Evolutionary conservation across 2,888 invertebrate species (phyloP).

Genomic region (Acronicta aceris): DNA sequence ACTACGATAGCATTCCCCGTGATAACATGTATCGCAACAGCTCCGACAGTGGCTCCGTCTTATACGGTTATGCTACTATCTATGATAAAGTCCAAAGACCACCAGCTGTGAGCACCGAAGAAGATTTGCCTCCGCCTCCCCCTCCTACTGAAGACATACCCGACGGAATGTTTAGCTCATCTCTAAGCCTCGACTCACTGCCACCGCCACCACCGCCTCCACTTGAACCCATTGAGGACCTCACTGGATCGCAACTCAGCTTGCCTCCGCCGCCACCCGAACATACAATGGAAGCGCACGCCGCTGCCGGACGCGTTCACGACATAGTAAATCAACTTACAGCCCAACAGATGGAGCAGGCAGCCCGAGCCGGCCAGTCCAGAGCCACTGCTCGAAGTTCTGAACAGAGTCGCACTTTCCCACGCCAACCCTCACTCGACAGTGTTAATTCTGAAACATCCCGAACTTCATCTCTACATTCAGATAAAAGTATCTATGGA

Average conservation of each 20-base stretch:
- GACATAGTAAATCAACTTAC: constrained; percentile 82
- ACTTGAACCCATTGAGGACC: constrained; percentile 86
- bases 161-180: constrained; percentile 92
- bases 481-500: constrained; percentile 79
- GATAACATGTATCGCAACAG: constrained; percentile 72
- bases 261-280: constrained; percentile 93
- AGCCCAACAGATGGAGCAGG: constrained; percentile 78
- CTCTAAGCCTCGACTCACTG: constrained; percentile 93
- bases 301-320: constrained; percentile 78
- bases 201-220: constrained; percentile 95
- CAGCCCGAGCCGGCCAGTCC: constrained; percentile 74
- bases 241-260: constrained; percentile 92
- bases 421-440: constrained; percentile 88
- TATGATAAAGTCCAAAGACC: constrained; percentile 80
- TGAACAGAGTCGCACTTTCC: constrained; percentile 80
- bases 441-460: constrained; percentile 88
- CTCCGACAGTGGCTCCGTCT: constrained; percentile 72
- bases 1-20: constrained; percentile 75
- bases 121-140: constrained; percentile 91
- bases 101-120: constrained; percentile 67
- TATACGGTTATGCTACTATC: constrained; percentile 85
- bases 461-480: constrained; percentile 79
- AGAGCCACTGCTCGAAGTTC: constrained; percentile 77
- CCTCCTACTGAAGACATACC: constrained; percentile 90
- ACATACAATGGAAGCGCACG: constrained; percentile 78